A percentile compares a stretch with the other conserved stretches of the same genome.
Evolutionary conservation across 2,113 vertebrate species (phyloP).

Genomic region (Abramis brama): DNA sequence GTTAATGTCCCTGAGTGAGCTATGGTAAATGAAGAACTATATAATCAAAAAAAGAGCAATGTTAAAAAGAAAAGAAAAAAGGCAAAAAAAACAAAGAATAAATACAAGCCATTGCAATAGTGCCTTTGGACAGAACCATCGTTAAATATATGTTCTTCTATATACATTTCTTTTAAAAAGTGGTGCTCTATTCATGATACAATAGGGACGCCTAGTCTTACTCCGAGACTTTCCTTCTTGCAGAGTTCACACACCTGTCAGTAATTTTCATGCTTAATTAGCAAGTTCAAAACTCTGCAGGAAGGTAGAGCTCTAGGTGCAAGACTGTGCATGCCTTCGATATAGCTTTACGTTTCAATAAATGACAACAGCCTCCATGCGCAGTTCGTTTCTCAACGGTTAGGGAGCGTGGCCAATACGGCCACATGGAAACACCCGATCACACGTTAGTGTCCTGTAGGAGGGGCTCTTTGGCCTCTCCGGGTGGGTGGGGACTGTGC

Average conservation of each 20-base stretch:
- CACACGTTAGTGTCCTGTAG: conserved; percentile 89
- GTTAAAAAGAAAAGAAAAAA: background rate
- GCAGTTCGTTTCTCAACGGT: conserved; percentile 45
- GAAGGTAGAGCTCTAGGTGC: background rate
- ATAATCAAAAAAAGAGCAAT: background rate
- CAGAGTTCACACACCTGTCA: background rate
- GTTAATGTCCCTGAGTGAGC: conserved; percentile 63
- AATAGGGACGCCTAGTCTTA: background rate
- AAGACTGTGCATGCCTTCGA: background rate
- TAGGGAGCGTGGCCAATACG: conserved; percentile 46
- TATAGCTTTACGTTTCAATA: conserved; percentile 39
- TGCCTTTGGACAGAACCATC: conserved; percentile 58
- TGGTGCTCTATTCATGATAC: conserved; percentile 34
- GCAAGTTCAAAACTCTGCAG: background rate
- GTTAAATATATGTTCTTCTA: conserved; percentile 57
- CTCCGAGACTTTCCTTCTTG: background rate
- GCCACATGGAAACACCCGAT: conserved; percentile 47
- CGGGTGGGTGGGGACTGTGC: conserved; percentile 81
- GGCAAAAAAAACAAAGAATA: conserved; percentile 51
- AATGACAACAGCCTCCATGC: conserved; percentile 29
- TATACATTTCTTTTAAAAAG: conserved; percentile 53
- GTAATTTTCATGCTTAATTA: background rate
- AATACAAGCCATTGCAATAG: conserved; percentile 60
- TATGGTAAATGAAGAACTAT: conserved; percentile 37
- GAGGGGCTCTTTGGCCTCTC: conserved; percentile 88